Evolutionary conservation across 1,140 invertebrate genomes (phyloP).

Genomic region (Pogonognathellus flavescens): DNA sequence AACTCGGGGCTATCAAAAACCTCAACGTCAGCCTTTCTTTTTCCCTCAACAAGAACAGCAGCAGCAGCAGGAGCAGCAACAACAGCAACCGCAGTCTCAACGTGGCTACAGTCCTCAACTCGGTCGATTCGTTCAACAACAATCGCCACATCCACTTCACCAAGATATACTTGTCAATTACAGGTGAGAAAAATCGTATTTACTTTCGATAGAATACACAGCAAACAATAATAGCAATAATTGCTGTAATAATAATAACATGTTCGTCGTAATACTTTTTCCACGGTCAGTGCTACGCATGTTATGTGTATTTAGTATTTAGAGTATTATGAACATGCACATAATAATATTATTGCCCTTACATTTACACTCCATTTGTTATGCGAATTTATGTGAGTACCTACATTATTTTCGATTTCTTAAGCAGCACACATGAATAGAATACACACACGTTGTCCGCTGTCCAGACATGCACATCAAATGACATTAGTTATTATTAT

Average conservation of each 20-base stretch:
- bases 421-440: too few relatives aligned
- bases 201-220: slow-evolving; percentile 25
- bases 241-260: too few relatives aligned
- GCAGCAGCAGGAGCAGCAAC: slow-evolving; percentile 52
- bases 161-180: slow-evolving; percentile 63
- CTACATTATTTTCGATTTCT: too few relatives aligned
- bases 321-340: too few relatives aligned
- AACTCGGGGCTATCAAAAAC: slow-evolving; percentile 39
- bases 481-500: neutral
- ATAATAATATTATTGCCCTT: too few relatives aligned
- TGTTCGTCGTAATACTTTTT: too few relatives aligned
- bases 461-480: neutral
- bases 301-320: too few relatives aligned
- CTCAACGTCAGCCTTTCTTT: slow-evolving; percentile 39
- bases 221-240: too few relatives aligned
- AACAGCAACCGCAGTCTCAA: slow-evolving; percentile 54
- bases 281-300: too few relatives aligned
- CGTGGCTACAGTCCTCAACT: slow-evolving; percentile 50
- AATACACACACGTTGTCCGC: too few relatives aligned
- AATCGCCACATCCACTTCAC: slow-evolving; percentile 60
- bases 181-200: slow-evolving; percentile 59
- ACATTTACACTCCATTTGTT: too few relatives aligned
- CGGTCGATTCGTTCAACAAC: slow-evolving; percentile 35
- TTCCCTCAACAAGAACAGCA: slow-evolving; percentile 48
- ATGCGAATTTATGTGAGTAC: too few relatives aligned